These are phyloP conservation scores for Atrichornis clamosus DNA, from an alignment of 2,113 vertebrate species.

Conservation along the genomic window DNA sequence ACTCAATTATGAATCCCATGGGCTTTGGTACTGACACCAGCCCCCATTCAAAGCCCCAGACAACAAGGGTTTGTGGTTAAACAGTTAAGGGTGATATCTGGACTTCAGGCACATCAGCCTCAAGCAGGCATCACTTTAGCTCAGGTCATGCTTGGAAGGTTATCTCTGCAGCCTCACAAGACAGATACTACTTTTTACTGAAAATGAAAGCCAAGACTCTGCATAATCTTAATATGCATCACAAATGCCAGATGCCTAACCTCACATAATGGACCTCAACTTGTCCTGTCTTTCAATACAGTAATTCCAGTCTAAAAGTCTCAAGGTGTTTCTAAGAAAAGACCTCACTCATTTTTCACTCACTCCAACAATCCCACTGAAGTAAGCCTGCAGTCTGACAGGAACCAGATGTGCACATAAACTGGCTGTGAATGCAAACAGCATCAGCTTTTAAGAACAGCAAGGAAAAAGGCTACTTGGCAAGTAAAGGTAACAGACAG, in stretches of 20 bases:
- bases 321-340: slow-evolving; percentile 30
- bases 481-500: neutral
- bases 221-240: neutral
- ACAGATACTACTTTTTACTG: neutral
- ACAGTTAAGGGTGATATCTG: neutral
- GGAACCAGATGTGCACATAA: neutral
- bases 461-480: neutral
- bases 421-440: neutral
- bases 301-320: neutral
- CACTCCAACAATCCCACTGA: neutral
- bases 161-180: neutral
- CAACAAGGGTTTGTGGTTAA: neutral
- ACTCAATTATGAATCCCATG: neutral
- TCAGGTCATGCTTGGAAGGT: neutral
- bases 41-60: neutral
- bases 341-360: neutral
- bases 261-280: neutral
- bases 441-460: neutral
- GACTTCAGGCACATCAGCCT: neutral
- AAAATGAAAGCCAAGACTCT: neutral
- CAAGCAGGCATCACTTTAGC: neutral
- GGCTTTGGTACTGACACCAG: neutral
- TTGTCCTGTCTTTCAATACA: neutral
- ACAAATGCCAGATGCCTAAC: neutral
- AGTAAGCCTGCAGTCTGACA: neutral